Conservation (phyloP, 2,888 invertebrate species). For the Heliothis peltigera region DNA sequence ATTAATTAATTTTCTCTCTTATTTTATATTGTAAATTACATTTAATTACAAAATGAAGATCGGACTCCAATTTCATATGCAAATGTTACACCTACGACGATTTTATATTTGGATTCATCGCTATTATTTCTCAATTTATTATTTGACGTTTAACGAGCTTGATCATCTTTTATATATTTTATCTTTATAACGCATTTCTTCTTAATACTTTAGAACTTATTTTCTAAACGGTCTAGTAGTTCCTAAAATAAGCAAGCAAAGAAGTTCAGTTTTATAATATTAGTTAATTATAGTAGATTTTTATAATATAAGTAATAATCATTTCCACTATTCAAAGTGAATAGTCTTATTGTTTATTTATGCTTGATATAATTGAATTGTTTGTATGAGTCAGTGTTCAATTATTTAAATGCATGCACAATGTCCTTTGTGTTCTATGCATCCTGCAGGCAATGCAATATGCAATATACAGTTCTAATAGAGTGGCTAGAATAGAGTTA, state of each 20-base stretch:
- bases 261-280: too few species aligned
- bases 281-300: too few species aligned
- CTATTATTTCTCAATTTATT: slow-evolving; percentile 42
- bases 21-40: not conserved
- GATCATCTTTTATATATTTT: slow-evolving; percentile 32
- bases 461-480: not conserved
- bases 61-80: slow-evolving; percentile 24
- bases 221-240: too few species aligned
- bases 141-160: slow-evolving; percentile 25
- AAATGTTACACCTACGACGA: slow-evolving; percentile 31
- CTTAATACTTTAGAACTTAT: too few species aligned
- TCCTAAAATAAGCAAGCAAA: too few species aligned
- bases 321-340: not conserved
- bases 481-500: too few species aligned
- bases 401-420: not conserved
- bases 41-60: slow-evolving; percentile 1
- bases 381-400: not conserved
- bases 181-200: too few species aligned
- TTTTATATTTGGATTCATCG: slow-evolving; percentile 22
- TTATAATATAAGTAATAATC: not conserved
- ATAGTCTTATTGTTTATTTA: slow-evolving; percentile 2
- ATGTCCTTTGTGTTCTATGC: not conserved
- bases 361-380: not conserved
- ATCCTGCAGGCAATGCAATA: not conserved
- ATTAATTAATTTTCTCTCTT: not conserved